Conservation (phyloP, 1,140 invertebrate species). For the Drosophila lacteicornis region DNA sequence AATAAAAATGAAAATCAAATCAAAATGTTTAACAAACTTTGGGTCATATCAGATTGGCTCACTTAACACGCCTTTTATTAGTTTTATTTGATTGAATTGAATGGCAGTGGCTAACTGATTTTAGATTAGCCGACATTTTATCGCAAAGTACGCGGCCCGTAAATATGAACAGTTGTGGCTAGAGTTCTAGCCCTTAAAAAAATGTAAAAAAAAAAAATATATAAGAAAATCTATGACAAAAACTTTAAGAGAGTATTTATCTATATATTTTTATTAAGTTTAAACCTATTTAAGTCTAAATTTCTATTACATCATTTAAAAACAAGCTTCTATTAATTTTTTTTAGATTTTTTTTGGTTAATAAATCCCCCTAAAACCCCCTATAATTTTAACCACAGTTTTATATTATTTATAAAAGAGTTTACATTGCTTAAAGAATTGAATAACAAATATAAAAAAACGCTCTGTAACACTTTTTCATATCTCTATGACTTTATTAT, state of each 20-base stretch:
- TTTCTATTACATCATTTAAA: too few relatives aligned
- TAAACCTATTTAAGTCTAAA: too few relatives aligned
- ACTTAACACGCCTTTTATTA: slow-evolving; percentile 59
- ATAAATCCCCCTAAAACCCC: neutral
- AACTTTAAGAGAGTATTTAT: too few relatives aligned
- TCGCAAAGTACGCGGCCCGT: neutral
- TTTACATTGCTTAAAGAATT: neutral
- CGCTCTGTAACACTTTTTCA: neutral
- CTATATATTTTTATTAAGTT: neutral
- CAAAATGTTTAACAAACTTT: slow-evolving; percentile 57
- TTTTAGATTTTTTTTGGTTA: too few relatives aligned
- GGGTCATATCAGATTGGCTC: slow-evolving; percentile 34
- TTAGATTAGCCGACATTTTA: slow-evolving; percentile 59
- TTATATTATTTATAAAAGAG: accelerated
- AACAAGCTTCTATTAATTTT: neutral
- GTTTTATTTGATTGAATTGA: slow-evolving; percentile 72
- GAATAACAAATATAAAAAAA: neutral
- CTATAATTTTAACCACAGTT: too few relatives aligned
- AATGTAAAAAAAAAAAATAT: too few relatives aligned
- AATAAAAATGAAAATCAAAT: slow-evolving; percentile 50
- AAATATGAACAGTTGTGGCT: neutral
- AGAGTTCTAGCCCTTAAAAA: too few relatives aligned
- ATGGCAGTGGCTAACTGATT: slow-evolving; percentile 60
- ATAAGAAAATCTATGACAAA: too few relatives aligned
- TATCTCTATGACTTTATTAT: neutral